These are phyloP conservation scores for Chrysaora quinquecirrha DNA, from an alignment of 30 jellyfish, hydroid and myxozoan genomes.

Conservation along the genomic window DNA sequence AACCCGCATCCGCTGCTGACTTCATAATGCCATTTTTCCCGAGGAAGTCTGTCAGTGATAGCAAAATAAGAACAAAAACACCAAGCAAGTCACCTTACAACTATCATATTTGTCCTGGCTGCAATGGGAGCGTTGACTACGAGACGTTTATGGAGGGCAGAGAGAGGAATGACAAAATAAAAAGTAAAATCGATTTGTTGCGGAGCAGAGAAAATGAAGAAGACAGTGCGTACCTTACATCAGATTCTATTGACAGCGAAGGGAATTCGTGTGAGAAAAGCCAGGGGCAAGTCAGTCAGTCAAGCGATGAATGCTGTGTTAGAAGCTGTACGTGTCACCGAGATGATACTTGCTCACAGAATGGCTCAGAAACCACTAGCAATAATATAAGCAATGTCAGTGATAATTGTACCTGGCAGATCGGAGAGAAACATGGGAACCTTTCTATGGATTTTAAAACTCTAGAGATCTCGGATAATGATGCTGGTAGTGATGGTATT, in stretches of 20 bases:
- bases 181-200: not conserved
- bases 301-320: not conserved
- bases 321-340: not conserved
- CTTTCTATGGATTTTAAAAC: not conserved
- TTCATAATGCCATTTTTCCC: slow-evolving; percentile 83
- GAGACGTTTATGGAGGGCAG: no score
- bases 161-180: not conserved
- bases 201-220: not conserved
- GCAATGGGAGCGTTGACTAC: slow-evolving; percentile 11
- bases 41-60: slow-evolving; percentile 40
- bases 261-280: no score
- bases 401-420: no score
- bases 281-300: not conserved
- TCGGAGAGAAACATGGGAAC: not conserved
- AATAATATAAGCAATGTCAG: not conserved
- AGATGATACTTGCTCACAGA: not conserved
- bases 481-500: not conserved
- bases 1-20: slow-evolving; percentile 14
- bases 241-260: not conserved
- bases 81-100: slow-evolving; percentile 35
- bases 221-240: not conserved
- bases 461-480: not conserved
- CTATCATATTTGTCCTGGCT: slow-evolving; percentile 49
- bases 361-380: not conserved
- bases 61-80: slow-evolving; percentile 28